Evolutionary conservation across 2,888 invertebrate genomes (phyloP), one percentile per base, ranked within the genome.

Genomic region (Xestoiulus laeticollis): DNA sequence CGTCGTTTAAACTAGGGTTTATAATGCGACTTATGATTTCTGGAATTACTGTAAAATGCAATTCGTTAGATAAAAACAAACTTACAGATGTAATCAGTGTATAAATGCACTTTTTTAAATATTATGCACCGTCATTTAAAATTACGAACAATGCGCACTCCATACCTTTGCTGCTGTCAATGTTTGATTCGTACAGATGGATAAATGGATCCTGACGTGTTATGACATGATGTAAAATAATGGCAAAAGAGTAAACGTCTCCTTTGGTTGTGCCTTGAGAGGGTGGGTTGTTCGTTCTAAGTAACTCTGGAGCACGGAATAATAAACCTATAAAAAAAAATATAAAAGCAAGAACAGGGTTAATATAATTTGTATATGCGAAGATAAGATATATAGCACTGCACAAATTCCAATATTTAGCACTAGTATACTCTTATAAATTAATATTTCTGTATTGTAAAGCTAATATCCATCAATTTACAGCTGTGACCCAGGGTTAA

Each of bases 161-260:
- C 33, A 22, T 84, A 84, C 84, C 84, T 84, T 33, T 33, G 43
- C 22, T 84, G 16, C n/a, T 84, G 43, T 84, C 33, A 5, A 43
- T 33, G 22, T 43, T 84, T 32, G 33, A 19, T 84, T 84, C 84
- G 19, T 43, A 43, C 19, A 84, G 84, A 84, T 84, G 84, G 22
- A 44, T 48, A 10, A 43, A 93, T 1, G 92, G 92, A 8, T 92
- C 92, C 5, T 90, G 89, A 33, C 91, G 89, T 0, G 91, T 91
- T 82, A 91, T 91, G 26, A 92, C 91, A 89, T 93, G 92, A 88
- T 92, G 92, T 10, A 93, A 90, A 44, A 93, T 91, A 68, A 93
- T 91, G 0, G 95, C 96, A 91, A 97, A 97, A 0, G 96, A 95
- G 91, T 96, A 96, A 14, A 96, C 95, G 90, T 96, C 96, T 3